These are phyloP conservation scores for Siniperca knerii DNA, from an alignment of 2,113 vertebrate species.

Conservation along the genomic window DNA sequence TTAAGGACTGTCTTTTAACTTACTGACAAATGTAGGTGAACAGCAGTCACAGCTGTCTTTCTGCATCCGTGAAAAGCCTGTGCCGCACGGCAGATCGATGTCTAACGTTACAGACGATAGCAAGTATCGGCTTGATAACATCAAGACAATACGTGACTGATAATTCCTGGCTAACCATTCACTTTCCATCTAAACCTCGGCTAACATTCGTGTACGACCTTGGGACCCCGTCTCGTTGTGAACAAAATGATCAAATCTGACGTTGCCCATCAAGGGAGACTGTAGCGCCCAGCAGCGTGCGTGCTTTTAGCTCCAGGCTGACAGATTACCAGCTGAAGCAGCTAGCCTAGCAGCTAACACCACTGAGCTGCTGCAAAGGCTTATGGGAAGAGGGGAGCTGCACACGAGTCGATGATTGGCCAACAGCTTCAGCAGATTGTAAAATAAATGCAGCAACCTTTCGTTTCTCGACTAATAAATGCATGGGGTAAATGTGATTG, in stretches of 20 bases:
- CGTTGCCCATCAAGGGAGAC: constrained; percentile 65
- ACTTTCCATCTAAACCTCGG: constrained; percentile 26
- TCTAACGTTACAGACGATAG: constrained; percentile 1
- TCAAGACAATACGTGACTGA: constrained; percentile 60
- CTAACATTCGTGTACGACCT: not conserved
- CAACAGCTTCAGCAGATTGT: not conserved
- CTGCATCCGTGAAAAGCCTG: not conserved
- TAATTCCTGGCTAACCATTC: constrained; percentile 38
- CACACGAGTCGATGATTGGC: constrained; percentile 60
- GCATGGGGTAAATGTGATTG: not conserved
- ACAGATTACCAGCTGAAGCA: constrained; percentile 57
- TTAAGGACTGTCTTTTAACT: not conserved
- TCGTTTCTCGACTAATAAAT: not conserved
- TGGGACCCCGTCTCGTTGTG: not conserved
- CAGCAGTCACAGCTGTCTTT: not conserved
- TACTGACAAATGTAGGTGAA: not conserved
- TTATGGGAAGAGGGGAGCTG: constrained; percentile 67
- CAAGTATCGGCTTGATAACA: constrained; percentile 34
- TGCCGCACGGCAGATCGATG: not conserved
- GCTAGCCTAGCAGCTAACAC: constrained; percentile 58
- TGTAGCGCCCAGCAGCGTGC: constrained; percentile 10
- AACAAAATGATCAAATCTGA: constrained; percentile 17
- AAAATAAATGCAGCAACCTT: constrained; percentile 1
- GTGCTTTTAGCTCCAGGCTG: constrained; percentile 45
- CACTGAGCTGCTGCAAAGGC: constrained; percentile 64